A percentile compares a stretch with the other conserved stretches of the same genome.
phyloP scores from a whole-genome alignment of 2,888 invertebrate species.

The Caprella mutica region DNA sequence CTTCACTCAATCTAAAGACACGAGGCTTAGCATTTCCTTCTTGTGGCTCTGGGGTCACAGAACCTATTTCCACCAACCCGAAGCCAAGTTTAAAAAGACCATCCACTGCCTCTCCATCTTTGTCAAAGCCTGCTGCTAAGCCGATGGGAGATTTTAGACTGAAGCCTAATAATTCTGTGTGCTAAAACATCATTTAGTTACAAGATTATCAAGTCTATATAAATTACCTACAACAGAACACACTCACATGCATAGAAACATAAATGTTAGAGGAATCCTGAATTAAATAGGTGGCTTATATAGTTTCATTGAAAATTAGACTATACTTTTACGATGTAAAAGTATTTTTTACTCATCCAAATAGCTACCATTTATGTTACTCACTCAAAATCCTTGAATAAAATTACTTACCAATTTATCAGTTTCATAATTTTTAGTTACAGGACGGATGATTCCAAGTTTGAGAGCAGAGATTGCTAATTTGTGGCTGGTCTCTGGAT shows the following conservation, averaged over 20 bases:
- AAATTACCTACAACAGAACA: neutral
- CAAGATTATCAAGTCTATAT: neutral
- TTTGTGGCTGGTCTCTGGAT: neutral
- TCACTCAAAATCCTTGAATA: too few species aligned
- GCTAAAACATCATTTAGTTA: constrained; percentile 1
- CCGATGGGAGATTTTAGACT: constrained; percentile 80
- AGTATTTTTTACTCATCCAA: neutral
- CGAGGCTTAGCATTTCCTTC: constrained; percentile 84
- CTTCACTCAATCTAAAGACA: constrained; percentile 74
- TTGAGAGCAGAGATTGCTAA: neutral
- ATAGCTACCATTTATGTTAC: neutral
- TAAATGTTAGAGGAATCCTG: too few species aligned
- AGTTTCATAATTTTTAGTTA: neutral
- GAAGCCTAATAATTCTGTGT: constrained; percentile 53
- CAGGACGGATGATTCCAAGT: neutral
- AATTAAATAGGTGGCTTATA: too few species aligned
- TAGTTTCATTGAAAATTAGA: too few species aligned
- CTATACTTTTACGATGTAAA: too few species aligned
- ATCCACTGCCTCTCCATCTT: constrained; percentile 80
- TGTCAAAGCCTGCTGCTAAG: constrained; percentile 98
- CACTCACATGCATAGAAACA: neutral
- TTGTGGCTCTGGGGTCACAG: constrained; percentile 87
- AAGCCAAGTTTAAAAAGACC: constrained; percentile 71
- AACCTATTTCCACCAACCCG: constrained; percentile 91
- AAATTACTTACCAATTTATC: neutral